Conservation (phyloP, 2,113 vertebrate species). For the Lontra canadensis region DNA sequence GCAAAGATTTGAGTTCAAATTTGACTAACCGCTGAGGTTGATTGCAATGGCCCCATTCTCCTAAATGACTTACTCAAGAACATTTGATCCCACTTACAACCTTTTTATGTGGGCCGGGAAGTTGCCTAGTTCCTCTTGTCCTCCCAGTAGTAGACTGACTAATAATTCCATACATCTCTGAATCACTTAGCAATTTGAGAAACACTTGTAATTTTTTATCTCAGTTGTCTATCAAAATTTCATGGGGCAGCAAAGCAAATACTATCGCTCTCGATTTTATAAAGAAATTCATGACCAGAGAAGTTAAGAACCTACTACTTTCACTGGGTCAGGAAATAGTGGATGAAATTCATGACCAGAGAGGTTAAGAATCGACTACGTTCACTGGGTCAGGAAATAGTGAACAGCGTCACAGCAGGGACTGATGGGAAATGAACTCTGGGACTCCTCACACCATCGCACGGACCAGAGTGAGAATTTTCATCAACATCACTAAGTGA, state of each 20-base stretch:
- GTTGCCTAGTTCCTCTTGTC: not conserved
- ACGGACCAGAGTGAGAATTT: not conserved
- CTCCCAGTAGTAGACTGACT: not conserved
- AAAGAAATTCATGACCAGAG: not conserved
- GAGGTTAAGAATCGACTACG: not conserved
- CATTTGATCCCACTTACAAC: not conserved
- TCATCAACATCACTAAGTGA: not conserved
- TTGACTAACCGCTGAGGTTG: not conserved
- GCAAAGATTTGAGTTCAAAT: not conserved
- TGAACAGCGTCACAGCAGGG: not conserved
- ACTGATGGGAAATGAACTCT: not conserved
- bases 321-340: not conserved
- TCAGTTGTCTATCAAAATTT: not conserved
- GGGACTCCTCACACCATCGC: not conserved
- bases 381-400: not conserved
- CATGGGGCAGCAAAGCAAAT: not conserved
- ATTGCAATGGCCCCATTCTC: not conserved
- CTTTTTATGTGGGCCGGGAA: not conserved
- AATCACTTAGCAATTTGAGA: not conserved
- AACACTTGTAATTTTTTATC: not conserved
- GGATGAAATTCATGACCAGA: not conserved
- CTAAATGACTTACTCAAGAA: not conserved
- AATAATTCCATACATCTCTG: not conserved
- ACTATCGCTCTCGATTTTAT: not conserved
- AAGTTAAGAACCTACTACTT: not conserved